Percentiles rank a stretch among this genome's conserved stretches.
These are phyloP conservation scores for Vanessa cardui DNA, from an alignment of 2,888 invertebrate species.

Conservation along the genomic window DNA sequence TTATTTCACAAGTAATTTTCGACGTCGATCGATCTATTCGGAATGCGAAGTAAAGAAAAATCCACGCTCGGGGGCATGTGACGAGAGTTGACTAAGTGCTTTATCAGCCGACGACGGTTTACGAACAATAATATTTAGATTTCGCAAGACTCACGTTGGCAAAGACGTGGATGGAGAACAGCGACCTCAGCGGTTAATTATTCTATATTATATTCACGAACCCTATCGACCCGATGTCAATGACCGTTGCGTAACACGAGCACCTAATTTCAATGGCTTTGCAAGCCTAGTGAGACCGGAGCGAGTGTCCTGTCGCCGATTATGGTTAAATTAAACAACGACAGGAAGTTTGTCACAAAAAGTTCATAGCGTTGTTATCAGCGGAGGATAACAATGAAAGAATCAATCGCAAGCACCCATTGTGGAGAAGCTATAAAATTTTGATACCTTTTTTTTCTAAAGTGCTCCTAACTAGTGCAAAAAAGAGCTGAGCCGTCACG, in stretches of 20 bases:
- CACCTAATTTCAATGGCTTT: constrained; percentile 30
- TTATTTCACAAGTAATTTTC: constrained; percentile 13
- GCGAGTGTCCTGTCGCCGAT: constrained; percentile 39
- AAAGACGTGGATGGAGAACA: constrained; percentile 48
- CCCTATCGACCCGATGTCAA: constrained; percentile 48
- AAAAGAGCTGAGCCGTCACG: constrained; percentile 61
- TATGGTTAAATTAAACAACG: constrained; percentile 45
- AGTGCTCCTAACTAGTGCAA: constrained; percentile 47
- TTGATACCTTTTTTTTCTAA: constrained; percentile 57
- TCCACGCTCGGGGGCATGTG: constrained; percentile 41
- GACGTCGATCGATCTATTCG: constrained; percentile 19
- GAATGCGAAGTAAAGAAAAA: constrained; percentile 20
- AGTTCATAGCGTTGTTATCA: constrained; percentile 59
- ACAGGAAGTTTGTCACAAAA: constrained; percentile 68
- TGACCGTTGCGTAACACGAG: constrained; percentile 51
- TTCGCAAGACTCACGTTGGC: constrained; percentile 60
- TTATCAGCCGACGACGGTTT: constrained; percentile 32
- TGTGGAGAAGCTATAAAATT: constrained; percentile 57
- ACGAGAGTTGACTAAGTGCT: constrained; percentile 39
- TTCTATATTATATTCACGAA: constrained; percentile 39
- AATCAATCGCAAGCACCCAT: constrained; percentile 64
- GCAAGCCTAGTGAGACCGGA: constrained; percentile 38
- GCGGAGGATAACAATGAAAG: constrained; percentile 71
- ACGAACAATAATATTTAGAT: constrained; percentile 51
- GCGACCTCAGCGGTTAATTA: constrained; percentile 43